Evolutionary conservation across 2,113 vertebrate genomes (phyloP), one percentile per base, ranked within the genome.

Genomic region (Crotalus viridis): DNA sequence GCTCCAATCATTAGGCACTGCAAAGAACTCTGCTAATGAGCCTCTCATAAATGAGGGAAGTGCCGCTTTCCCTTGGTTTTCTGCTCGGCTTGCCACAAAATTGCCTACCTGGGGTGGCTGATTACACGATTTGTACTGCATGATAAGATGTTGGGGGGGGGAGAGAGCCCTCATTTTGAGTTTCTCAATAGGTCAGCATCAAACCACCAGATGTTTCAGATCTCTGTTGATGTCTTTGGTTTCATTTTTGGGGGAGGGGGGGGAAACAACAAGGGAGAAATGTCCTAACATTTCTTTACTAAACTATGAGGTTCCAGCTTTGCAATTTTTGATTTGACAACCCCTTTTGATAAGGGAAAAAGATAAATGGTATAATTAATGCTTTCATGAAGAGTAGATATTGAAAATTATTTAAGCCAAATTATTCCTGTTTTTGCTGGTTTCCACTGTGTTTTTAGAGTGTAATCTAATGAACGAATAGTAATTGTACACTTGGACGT

Each of bases 1-100:
- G n/a, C 96, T 95, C 95, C 93, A 94, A 95, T 96, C 96, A 96
- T 97, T 97, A 97, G 95, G 90, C 95, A 93, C 94, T 93, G 96
- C 95, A 94, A 95, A 96, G 96, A 94, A 95, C 94, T 95, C 87
- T 91, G 94, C 95, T 97, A 97, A 97, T 96, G 97, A 97, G 95
- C 95, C 95, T 95, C 94, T 94, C 92, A 33, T 91, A 95, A 96
- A 96, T 87, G 96, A 94, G 91, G 96, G 93, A 91, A 0, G 95
- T 89, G 93, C 92, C 57, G 94, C 86, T 94, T 93, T 92, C 85
- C 92, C 94, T 93, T 1, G 88, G 48, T 55, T 93, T 90, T 61
- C 89, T 93, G 92, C 89, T 87, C 86, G 55, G 39, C 57, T 90
- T 93, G 89, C 48, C 74, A 93, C 89, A 90, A 64, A 90, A 93